phyloP scores from a whole-genome alignment of 2,797 vertebrate species.

The Falco peregrinus region DNA sequence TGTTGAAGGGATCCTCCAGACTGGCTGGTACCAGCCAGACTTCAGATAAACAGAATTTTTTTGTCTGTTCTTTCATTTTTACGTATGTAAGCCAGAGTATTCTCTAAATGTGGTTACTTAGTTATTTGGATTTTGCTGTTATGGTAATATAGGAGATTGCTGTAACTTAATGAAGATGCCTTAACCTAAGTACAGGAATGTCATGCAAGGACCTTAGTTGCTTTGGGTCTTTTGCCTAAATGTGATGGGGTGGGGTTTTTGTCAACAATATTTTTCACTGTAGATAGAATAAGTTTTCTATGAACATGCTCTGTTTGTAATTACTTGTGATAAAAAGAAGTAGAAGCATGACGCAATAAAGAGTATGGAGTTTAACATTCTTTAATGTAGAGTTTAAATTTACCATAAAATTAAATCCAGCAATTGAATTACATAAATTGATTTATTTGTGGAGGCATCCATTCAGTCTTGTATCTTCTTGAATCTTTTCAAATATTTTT shows the following conservation, averaged over 20 bases:
- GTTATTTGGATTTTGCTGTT: background rate
- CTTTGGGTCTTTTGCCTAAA: background rate
- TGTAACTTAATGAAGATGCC: background rate
- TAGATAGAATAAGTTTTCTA: background rate
- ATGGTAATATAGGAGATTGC: background rate
- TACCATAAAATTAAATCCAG: background rate
- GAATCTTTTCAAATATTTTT: background rate
- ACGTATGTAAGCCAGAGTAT: background rate
- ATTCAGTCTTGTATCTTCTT: background rate
- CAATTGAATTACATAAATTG: background rate
- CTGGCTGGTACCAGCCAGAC: background rate
- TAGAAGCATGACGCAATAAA: background rate
- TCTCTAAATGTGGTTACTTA: background rate
- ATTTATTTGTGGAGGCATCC: background rate
- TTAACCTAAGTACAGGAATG: background rate
- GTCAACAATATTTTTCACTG: background rate
- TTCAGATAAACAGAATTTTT: background rate
- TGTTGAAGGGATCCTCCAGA: conserved; percentile 13
- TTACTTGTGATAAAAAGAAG: background rate
- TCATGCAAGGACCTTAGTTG: background rate
- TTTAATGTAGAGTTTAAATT: background rate
- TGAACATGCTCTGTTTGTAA: background rate
- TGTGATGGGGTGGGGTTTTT: background rate
- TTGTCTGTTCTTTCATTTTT: conserved; percentile 5
- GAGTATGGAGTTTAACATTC: background rate